A percentile compares a stretch with the other conserved stretches of the same genome.
Evolutionary conservation across 2,797 vertebrate genomes (phyloP).

Genomic region (Capromys pilorides): DNA sequence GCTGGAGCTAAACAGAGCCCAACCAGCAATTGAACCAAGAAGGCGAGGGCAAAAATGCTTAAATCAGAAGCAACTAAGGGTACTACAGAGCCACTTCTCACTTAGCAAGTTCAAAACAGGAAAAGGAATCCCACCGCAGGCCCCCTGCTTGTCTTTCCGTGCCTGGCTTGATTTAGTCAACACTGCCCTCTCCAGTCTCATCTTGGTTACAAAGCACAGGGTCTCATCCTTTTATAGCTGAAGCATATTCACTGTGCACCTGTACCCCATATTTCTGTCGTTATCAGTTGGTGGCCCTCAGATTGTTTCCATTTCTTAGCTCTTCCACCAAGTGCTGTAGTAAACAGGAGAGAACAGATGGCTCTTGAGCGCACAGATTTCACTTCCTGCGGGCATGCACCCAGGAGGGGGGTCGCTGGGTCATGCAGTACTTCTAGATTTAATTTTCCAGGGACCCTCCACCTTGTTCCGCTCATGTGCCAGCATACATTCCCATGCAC

Average conservation of each 20-base stretch:
- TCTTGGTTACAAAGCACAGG: background rate
- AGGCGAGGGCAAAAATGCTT: background rate
- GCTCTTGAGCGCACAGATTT: background rate
- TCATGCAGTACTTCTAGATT: background rate
- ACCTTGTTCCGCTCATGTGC: background rate
- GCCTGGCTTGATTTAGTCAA: background rate
- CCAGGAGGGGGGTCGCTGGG: background rate
- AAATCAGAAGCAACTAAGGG: fast-evolving
- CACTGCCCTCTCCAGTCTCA: too few species aligned
- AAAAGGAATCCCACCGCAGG: background rate
- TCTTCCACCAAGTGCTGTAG: background rate
- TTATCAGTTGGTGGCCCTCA: too few species aligned
- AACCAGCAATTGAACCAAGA: background rate
- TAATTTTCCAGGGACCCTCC: background rate
- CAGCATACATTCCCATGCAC: background rate
- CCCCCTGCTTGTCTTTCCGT: background rate
- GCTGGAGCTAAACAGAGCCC: background rate
- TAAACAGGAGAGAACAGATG: background rate
- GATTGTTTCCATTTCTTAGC: background rate
- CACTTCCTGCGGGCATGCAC: background rate
- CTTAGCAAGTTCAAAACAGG: background rate
- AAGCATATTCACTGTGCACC: background rate
- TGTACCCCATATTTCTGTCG: background rate
- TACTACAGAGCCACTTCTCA: background rate
- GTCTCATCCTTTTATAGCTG: background rate